Evolutionary conservation across 2,113 vertebrate genomes (phyloP), one percentile per base, ranked within the genome.

Genomic region (Seriola aureovittata): DNA sequence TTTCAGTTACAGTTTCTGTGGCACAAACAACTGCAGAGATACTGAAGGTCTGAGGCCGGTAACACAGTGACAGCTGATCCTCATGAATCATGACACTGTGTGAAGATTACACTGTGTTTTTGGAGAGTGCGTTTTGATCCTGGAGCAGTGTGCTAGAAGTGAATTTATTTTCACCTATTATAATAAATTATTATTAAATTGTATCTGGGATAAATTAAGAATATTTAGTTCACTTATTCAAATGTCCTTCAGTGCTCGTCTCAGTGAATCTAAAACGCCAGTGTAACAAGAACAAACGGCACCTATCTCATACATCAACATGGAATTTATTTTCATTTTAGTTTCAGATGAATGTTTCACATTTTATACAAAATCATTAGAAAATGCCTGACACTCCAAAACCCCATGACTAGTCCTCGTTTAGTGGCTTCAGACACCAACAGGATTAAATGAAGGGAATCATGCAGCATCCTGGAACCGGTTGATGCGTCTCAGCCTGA

Each of bases 341-440:
- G 81, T 89, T 89, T 91, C 85, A 88, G 89, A 94, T 90, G 89
- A 91, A 91, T 14, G 78, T 83, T 93, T 92, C 89, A 93, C 93
- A 93, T 92, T 89, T 93, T 91, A 29, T 93, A 94, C 92, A 94
- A 94, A 94, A 93, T 93, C 86, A 91, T 93, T 94, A 94, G 87
- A 94, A 94, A 94, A 94, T 71, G 80, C 84, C 87, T n/a, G 63
- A 87, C 75, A 72, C 84, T 86, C 85, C 66, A 73, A 76, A 85
- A 72, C 50, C 84, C 87, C 88, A 32, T 1, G 12, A 59, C 75
- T 85, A 73, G 82, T 84, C 89, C 84, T 85, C 1, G 11, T 74
- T 69, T 3, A 50, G 75, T 25, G 13, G 55, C 70, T 59, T 87
- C 81, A 77, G 21, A 85, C 72, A 78, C 67, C 67, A 74, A 48